A percentile compares a stretch with the other conserved stretches of the same genome.
Evolutionary conservation across 2,888 invertebrate genomes (phyloP).

Genomic region (Lasioglossum oenotherae): DNA sequence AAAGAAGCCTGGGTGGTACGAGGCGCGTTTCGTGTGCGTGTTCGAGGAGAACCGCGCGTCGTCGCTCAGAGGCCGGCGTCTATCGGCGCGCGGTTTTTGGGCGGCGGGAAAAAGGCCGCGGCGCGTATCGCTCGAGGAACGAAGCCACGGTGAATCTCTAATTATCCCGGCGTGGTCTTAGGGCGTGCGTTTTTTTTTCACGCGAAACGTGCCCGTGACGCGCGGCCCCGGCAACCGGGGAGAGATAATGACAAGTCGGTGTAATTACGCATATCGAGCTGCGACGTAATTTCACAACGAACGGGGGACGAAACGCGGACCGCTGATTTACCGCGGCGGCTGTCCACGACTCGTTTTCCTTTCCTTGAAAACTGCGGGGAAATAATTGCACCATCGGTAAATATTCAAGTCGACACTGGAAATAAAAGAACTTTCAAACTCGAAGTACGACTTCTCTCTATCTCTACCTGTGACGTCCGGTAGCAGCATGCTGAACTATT

Average conservation of each 20-base stretch:
- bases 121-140: constrained; percentile 39
- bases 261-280: constrained; percentile 64
- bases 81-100: constrained; percentile 27
- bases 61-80: not conserved
- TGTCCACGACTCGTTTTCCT: constrained; percentile 4
- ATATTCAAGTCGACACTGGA: not conserved
- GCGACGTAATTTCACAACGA: constrained; percentile 56
- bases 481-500: not conserved
- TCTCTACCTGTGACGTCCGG: not conserved
- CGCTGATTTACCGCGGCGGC: not conserved
- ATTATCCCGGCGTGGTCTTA: constrained; percentile 65
- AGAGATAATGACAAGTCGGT: constrained; percentile 61
- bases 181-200: constrained; percentile 41
- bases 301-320: not conserved
- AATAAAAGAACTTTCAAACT: not conserved
- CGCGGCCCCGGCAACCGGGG: not conserved
- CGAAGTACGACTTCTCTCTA: not conserved
- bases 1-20: constrained; percentile 27
- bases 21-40: not conserved
- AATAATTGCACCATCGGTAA: not conserved
- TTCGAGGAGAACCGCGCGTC: not conserved
- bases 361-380: not conserved
- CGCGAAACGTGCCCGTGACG: constrained; percentile 26
- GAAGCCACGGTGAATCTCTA: constrained; percentile 73
- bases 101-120: constrained; percentile 18